phyloP scores from a whole-genome alignment of 92 coral and sea anemone genomes.

The Porites cylindrica region DNA sequence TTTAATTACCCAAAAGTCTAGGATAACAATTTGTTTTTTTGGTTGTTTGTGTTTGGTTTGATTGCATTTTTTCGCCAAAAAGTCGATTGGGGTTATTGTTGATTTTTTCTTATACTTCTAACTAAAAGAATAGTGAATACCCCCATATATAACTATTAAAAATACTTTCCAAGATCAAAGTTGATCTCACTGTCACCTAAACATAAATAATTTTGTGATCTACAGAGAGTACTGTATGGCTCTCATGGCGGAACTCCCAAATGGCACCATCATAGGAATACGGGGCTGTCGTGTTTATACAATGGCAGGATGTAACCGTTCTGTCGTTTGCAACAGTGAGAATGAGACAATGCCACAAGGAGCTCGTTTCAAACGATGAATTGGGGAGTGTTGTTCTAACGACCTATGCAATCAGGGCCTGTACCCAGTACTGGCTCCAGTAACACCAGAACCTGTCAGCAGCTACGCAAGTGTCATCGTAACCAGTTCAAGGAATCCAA shows the following conservation, averaged over 20 bases:
- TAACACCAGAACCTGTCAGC: not conserved
- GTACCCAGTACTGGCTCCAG: not conserved
- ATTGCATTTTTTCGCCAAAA: too few species aligned
- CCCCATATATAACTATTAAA: too few species aligned
- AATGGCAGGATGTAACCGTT: not conserved
- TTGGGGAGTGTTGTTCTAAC: not conserved
- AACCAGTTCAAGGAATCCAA: not conserved
- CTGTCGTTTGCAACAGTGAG: not conserved
- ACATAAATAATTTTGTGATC: not conserved
- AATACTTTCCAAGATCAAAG: not conserved
- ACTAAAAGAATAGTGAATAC: too few species aligned
- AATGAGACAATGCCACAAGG: not conserved
- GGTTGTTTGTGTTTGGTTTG: too few species aligned
- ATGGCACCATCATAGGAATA: not conserved
- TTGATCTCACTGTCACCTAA: not conserved
- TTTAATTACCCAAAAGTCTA: too few species aligned
- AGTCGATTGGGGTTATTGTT: too few species aligned
- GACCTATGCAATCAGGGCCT: not conserved
- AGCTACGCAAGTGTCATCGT: not conserved
- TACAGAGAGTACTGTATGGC: not conserved
- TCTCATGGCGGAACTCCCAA: not conserved
- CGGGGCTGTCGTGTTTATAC: not conserved
- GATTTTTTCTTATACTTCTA: too few species aligned
- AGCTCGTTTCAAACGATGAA: not conserved
- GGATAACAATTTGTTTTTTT: too few species aligned